Evolutionary conservation across 64 coral and sea anemone species (phyloP).

Genomic region (Stylophora pistillata): DNA sequence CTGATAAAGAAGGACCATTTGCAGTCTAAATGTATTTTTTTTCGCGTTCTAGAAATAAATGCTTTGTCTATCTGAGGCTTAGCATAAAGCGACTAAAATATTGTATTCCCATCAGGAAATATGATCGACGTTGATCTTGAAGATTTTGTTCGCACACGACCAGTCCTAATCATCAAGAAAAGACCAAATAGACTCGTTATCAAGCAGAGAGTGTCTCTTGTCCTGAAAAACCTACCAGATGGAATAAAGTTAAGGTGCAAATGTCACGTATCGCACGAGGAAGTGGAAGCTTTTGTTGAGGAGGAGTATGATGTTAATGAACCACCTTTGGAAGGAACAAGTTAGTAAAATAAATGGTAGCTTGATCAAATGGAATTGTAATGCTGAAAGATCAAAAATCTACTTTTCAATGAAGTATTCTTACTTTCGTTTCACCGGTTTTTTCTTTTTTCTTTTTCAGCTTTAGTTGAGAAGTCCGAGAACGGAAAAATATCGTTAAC

Average conservation of each 20-base stretch:
- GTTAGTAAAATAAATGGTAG: neutral
- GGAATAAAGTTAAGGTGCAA: neutral
- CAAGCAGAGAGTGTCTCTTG: neutral
- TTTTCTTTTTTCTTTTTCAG: neutral
- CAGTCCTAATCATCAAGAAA: neutral
- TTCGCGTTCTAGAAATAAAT: no score
- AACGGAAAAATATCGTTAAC: neutral
- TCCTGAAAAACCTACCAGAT: neutral
- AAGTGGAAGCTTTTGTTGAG: conserved; percentile 5
- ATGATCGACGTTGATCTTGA: conserved; percentile 18
- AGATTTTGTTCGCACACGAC: neutral
- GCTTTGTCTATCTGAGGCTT: no score
- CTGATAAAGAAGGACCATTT: no score
- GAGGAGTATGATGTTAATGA: neutral
- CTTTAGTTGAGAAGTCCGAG: neutral
- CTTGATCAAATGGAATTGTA: no score
- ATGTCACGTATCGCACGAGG: neutral
- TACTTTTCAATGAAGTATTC: no score
- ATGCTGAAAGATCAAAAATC: no score
- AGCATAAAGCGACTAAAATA: no score
- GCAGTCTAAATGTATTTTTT: no score
- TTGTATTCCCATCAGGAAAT: neutral
- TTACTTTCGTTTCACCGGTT: neutral
- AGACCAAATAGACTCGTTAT: neutral
- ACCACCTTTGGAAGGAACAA: conserved; percentile 2